A percentile compares a stretch with the other conserved stretches of the same genome.
Evolutionary conservation across 64 coral and sea anemone genomes (phyloP).

Genomic region (Stichodactyla helianthus): DNA sequence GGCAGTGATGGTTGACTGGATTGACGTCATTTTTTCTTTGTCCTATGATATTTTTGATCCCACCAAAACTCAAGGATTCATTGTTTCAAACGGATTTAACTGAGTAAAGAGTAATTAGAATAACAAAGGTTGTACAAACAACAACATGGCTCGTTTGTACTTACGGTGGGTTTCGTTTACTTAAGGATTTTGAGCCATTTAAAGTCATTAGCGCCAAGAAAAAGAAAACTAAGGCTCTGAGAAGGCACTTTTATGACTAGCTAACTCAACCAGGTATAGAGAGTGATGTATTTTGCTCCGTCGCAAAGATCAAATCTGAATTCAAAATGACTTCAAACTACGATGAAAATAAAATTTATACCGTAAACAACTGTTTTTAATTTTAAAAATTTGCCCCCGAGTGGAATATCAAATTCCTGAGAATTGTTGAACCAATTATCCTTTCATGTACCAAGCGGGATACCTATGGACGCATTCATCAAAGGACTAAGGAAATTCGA

Average conservation of each 20-base stretch:
- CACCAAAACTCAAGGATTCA: background rate
- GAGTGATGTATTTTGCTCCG: background rate
- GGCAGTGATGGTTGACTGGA: background rate
- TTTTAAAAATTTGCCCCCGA: background rate
- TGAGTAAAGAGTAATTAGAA: background rate
- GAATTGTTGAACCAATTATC: background rate
- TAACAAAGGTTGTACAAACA: background rate
- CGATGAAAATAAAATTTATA: background rate
- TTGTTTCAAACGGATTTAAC: background rate
- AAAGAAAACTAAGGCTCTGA: background rate
- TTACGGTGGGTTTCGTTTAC: background rate
- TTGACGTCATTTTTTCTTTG: background rate
- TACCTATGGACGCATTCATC: background rate
- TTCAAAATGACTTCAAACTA: background rate
- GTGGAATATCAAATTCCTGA: background rate
- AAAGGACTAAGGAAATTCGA: background rate
- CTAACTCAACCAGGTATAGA: background rate
- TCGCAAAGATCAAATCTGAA: background rate
- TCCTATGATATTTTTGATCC: background rate
- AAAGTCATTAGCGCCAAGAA: background rate
- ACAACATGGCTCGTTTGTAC: background rate
- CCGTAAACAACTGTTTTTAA: background rate
- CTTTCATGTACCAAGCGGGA: background rate
- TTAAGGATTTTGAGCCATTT: background rate
- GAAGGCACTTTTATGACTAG: background rate